These are phyloP conservation scores for Microctenopoma steveboyesi DNA, from an alignment of 2,797 vertebrate species.

Conservation along the genomic window DNA sequence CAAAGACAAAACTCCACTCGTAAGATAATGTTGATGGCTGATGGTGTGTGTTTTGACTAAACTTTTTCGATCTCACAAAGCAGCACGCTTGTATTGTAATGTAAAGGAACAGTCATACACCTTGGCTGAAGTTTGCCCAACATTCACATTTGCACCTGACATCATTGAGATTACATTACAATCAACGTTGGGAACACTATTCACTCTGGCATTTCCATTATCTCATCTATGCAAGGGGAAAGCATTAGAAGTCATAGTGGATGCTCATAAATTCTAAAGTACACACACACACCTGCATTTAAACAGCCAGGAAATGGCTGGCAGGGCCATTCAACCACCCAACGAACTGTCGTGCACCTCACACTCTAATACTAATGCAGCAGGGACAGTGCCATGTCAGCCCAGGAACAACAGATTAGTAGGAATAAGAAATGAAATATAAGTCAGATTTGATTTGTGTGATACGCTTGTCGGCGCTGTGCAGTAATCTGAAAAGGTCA, in stretches of 20 bases:
- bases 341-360: slow-evolving; percentile 43
- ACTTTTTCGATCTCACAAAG: slow-evolving; percentile 43
- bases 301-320: slow-evolving; percentile 60
- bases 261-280: slow-evolving; percentile 59
- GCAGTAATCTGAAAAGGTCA: slow-evolving; percentile 47
- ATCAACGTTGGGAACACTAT: slow-evolving; percentile 56
- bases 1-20: neutral
- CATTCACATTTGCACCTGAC: slow-evolving; percentile 57
- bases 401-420: slow-evolving; percentile 17
- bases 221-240: slow-evolving; percentile 64
- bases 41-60: slow-evolving; percentile 9
- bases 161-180: slow-evolving; percentile 62
- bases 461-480: slow-evolving; percentile 7
- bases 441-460: slow-evolving; percentile 44
- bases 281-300: slow-evolving; percentile 65
- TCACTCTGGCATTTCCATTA: slow-evolving; percentile 76
- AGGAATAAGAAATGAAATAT: slow-evolving; percentile 41
- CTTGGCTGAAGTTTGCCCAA: slow-evolving; percentile 39
- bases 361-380: slow-evolving; percentile 53
- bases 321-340: slow-evolving; percentile 54
- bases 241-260: slow-evolving; percentile 57
- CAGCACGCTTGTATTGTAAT: slow-evolving; percentile 1
- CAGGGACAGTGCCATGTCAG: slow-evolving; percentile 15
- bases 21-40: slow-evolving; percentile 4
- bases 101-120: slow-evolving; percentile 1